Evolutionary conservation across 2,113 vertebrate genomes (phyloP), one percentile per base, ranked within the genome.

Genomic region (Lepus europaeus): DNA sequence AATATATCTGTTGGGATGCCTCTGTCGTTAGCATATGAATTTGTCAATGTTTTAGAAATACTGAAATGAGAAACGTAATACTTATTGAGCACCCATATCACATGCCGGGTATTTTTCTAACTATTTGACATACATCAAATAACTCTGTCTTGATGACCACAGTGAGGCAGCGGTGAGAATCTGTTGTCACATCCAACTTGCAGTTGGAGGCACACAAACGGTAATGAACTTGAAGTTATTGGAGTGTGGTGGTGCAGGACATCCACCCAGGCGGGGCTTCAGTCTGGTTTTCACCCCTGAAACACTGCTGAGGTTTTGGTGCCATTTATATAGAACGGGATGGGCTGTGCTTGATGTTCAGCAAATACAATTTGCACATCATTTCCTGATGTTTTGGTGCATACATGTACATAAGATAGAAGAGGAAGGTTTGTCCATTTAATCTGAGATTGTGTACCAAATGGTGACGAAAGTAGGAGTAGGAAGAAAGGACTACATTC

Each of bases 21-120:
- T 31, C 6, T 2, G 49, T 68, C 10, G 6, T 81, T 66, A 64
- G n/a, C 31, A 36, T 6, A 56, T 78, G 69, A 64, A 70, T 59
- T 49, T 39, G 66, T 64, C 10, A 64, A 39, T 76, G 68, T 69
- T 93, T 96, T 85, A 89, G 39, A 69, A 91, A 88, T 61, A 39
- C 13, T 73, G 56, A 80, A n/a, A 64, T 25, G 61, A 9, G 39
- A 68, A 51, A 11, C 31, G 7, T 64, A 51, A n/a, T 89, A 31
- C 61, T 86, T 45, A 76, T 23, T 49, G 89, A 86, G 36, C 31
- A 70, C 66, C 64, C 56, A 56, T 19, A 20, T 22, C 19, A 22
- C 0, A 4, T 81, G 14, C 5, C 19, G 31, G 68, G 25, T 16
- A 9, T 59, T 69, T 90, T 77, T 61, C 20, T 73, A 69, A 51